Evolutionary conservation across 2,888 invertebrate genomes (phyloP), one percentile per base, ranked within the genome.

Genomic region (Koerneria pararmatus): DNA sequence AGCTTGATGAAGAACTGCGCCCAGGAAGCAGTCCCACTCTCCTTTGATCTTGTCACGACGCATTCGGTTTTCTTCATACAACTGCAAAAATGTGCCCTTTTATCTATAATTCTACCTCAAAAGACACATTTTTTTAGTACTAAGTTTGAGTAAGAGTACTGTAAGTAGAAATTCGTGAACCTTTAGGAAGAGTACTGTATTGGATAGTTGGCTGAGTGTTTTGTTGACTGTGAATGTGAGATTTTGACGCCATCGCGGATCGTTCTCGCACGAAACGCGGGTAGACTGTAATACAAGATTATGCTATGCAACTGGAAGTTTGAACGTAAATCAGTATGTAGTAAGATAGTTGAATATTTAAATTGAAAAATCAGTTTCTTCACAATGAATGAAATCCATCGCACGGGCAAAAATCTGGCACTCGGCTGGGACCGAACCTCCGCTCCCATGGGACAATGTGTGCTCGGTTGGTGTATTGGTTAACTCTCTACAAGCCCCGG

Each of bases 231-330:
- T 63, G 60, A 68, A 70, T 11, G 37, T 51, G n/a, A 69, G 68
- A 41, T 67, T 69, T 57, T 71, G 71, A 35, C 71, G 61, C 76
- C 76, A 76, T 49, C 66, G 71, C 15, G 76, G 76, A 11, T 69
- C 53, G 19, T 66, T 69, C 46, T 74, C 73, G n/a, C 71, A 69
- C 27, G 72, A 72, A 19, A 71, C 66, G 27, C 76, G 62, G 4
- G 76, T 76, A 49, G 72, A 68, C 66, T 74, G 29, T 19, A 60
- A 8, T 11, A 37, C 6, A 15, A 11, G 8, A 37, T 35, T 6
- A 8, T 11, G 6, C 24, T 57, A 54, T 4, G 49, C 46, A n/a
- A 46, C 46, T n/a, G n/a, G n/a, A n/a, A n/a, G n/a, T n/a, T n/a
- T n/a, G n/a, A n/a, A n/a, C n/a, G n/a, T n/a, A n/a, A n/a, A n/a